Evolutionary conservation across 2,888 invertebrate species (phyloP).

Genomic region (Acleris holmiana): DNA sequence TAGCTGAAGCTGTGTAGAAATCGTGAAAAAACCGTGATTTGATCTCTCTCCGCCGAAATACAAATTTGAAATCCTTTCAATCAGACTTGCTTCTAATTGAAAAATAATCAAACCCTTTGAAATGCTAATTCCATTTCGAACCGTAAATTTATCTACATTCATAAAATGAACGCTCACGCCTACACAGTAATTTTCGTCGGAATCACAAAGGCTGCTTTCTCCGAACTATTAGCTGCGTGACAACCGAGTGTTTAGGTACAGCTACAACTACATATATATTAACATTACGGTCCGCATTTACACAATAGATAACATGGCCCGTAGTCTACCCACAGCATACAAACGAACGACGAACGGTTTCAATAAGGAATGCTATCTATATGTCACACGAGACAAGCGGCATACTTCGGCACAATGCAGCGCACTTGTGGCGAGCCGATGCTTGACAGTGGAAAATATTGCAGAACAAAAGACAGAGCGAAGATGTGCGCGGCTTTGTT

Average conservation of each 20-base stretch:
- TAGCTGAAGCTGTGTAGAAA: slow-evolving; percentile 4
- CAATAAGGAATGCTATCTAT: slow-evolving; percentile 39
- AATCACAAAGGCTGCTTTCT: slow-evolving; percentile 32
- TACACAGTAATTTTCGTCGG: slow-evolving; percentile 20
- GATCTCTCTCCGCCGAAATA: background rate
- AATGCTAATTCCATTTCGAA: slow-evolving; percentile 24
- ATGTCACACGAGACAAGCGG: slow-evolving; percentile 49
- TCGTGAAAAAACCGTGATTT: background rate
- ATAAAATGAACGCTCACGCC: slow-evolving; percentile 24
- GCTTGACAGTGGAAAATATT: slow-evolving; percentile 38
- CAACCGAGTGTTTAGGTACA: slow-evolving; percentile 32
- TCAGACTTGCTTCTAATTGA: slow-evolving; percentile 11
- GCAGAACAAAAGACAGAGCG: slow-evolving; percentile 35
- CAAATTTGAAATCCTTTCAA: background rate
- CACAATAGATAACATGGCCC: slow-evolving; percentile 67
- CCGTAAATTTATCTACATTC: slow-evolving; percentile 12
- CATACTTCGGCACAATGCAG: slow-evolving; percentile 57
- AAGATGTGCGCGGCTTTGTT: slow-evolving; percentile 21
- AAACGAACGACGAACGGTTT: slow-evolving; percentile 63
- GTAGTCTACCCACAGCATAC: slow-evolving; percentile 59
- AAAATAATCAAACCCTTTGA: slow-evolving; percentile 24
- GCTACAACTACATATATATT: slow-evolving; percentile 49
- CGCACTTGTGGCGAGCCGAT: slow-evolving; percentile 43
- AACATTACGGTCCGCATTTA: slow-evolving; percentile 64
- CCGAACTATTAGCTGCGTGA: slow-evolving; percentile 31